Evolutionary conservation across 64 coral and sea anemone genomes (phyloP).

Genomic region (Actinia equina): DNA sequence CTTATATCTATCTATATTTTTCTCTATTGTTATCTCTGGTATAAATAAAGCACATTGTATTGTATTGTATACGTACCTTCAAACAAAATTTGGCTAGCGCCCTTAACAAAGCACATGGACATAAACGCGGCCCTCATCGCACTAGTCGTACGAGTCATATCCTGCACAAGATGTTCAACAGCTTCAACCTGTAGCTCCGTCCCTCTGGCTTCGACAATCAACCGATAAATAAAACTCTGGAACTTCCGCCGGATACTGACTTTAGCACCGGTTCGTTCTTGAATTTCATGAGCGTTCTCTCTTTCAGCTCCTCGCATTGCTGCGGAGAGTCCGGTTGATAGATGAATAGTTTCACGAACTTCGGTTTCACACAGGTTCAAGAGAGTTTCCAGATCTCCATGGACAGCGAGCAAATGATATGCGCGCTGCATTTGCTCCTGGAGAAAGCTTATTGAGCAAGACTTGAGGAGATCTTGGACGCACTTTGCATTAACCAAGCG

Average conservation of each 20-base stretch:
- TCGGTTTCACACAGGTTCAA: conserved; percentile 63
- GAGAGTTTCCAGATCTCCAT: conserved; percentile 68
- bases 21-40: too few species aligned
- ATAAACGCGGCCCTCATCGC: conserved; percentile 66
- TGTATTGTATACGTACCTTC: conserved; percentile 43
- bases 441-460: conserved; percentile 51
- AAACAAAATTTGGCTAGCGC: conserved; percentile 81
- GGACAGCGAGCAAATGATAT: conserved; percentile 75
- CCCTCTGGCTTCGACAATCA: conserved; percentile 75
- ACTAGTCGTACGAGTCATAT: conserved; percentile 58
- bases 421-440: conserved; percentile 91
- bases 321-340: conserved; percentile 61
- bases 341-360: conserved; percentile 47
- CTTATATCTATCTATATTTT: too few species aligned
- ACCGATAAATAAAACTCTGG: conserved; percentile 46
- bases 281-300: conserved; percentile 56
- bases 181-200: conserved; percentile 71
- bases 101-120: conserved; percentile 87
- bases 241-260: conserved; percentile 75
- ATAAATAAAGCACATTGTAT: too few species aligned
- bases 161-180: conserved; percentile 69
- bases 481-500: conserved; percentile 50
- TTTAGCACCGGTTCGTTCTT: conserved; percentile 83
- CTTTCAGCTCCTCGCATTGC: conserved; percentile 75
- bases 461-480: conserved; percentile 53